A percentile compares a stretch with the other conserved stretches of the same genome.
Evolutionary conservation across 2,797 vertebrate species (phyloP).

Genomic region (Pangasius krempfi): DNA sequence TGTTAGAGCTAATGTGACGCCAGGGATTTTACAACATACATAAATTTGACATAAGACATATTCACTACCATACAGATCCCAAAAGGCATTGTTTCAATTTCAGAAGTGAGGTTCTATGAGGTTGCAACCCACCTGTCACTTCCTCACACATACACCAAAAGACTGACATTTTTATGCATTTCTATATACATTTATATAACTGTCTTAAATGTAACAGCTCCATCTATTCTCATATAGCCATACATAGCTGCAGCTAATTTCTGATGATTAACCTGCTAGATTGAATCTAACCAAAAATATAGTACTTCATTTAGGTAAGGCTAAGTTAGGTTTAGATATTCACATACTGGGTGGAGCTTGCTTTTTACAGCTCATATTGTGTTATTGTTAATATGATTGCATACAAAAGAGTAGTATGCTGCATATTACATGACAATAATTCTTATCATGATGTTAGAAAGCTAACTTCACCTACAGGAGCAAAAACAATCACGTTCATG

Average conservation of each 20-base stretch:
- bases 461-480: neutral
- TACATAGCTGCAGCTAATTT: neutral
- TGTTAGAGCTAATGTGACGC: slow-evolving; percentile 16
- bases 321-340: neutral
- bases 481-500: neutral
- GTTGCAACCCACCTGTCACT: neutral
- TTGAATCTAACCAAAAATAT: neutral
- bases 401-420: neutral
- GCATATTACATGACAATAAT: neutral
- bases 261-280: neutral
- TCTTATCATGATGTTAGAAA: neutral
- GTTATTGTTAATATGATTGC: neutral
- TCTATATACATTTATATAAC: neutral
- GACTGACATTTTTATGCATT: neutral
- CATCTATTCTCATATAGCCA: neutral
- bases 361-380: neutral
- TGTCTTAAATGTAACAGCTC: neutral
- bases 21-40: slow-evolving; percentile 1
- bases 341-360: neutral
- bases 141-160: neutral
- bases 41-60: slow-evolving; percentile 28
- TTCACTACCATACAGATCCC: neutral
- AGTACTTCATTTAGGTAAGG: neutral
- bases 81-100: slow-evolving; percentile 24
- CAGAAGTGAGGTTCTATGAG: neutral